A percentile compares a stretch with the other conserved stretches of the same genome.
These are phyloP conservation scores for Leucosticte australis DNA, from an alignment of 2,113 vertebrate species.

Conservation along the genomic window DNA sequence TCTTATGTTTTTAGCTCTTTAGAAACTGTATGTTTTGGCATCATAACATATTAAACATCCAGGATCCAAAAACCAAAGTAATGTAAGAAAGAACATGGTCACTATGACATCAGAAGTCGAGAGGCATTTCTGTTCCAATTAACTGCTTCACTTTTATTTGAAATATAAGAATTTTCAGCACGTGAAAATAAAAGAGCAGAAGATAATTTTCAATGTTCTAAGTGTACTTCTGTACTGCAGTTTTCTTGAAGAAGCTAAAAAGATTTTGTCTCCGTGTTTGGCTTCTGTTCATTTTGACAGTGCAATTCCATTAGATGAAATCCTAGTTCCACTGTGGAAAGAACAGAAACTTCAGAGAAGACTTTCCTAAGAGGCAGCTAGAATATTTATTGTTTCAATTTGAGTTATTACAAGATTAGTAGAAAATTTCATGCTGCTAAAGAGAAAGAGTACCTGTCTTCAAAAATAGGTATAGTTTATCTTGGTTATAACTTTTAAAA, in stretches of 20 bases:
- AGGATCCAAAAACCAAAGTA: not conserved
- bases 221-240: not conserved
- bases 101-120: not conserved
- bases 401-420: not conserved
- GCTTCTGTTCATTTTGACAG: not conserved
- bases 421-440: not conserved
- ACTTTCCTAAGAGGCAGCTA: not conserved
- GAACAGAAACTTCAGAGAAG: not conserved
- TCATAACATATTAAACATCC: not conserved
- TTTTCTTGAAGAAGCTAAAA: not conserved
- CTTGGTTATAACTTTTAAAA: not conserved
- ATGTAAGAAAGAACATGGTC: rapidly evolving
- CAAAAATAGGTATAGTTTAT: not conserved
- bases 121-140: not conserved
- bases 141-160: not conserved
- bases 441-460: not conserved
- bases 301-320: not conserved
- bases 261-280: not conserved
- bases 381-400: not conserved
- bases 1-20: not conserved
- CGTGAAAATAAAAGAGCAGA: not conserved
- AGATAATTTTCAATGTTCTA: not conserved
- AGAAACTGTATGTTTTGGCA: not conserved
- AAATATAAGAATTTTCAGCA: not conserved
- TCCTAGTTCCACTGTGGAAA: not conserved